Percentiles rank a stretch among this genome's conserved stretches.
Conservation (phyloP, 2,797 vertebrate species). For the Peromyscus nudipes region DNA sequence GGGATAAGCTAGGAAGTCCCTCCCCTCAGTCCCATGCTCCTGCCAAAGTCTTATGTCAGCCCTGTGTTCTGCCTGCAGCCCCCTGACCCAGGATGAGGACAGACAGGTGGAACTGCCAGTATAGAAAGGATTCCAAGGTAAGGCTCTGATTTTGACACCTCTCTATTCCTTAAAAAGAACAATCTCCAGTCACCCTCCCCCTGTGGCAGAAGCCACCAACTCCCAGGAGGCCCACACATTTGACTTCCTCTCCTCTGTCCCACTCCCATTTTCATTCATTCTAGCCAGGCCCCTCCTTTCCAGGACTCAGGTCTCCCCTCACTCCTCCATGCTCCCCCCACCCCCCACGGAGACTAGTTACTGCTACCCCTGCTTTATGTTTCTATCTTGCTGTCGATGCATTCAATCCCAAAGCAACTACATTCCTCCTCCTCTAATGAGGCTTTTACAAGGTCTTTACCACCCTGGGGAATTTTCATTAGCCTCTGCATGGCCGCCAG, state of each 20-base stretch:
- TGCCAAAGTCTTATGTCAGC: constrained; percentile 18
- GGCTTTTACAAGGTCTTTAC: not conserved
- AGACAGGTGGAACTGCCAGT: constrained; percentile 84
- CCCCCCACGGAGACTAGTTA: not conserved
- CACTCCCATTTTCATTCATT: not conserved
- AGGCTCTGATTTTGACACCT: constrained; percentile 59
- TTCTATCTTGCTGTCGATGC: not conserved
- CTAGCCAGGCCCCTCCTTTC: not conserved
- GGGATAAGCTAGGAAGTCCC: not conserved
- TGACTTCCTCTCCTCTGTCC: not conserved
- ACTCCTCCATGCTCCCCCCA: not conserved
- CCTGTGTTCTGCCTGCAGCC: constrained; percentile 75
- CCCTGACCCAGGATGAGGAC: constrained; percentile 78
- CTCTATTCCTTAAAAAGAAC: constrained; percentile 9
- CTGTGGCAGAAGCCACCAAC: not conserved
- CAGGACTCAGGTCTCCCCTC: not conserved
- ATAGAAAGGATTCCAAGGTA: constrained; percentile 87
- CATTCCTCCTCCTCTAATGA: not conserved
- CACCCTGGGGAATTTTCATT: not conserved
- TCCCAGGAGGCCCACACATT: not conserved
- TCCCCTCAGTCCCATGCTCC: not conserved
- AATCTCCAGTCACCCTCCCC: not conserved
- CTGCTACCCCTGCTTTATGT: not conserved
- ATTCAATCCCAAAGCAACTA: constrained; percentile 3
- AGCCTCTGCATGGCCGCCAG: not conserved